Conservation (phyloP, 1,140 invertebrate genomes). For the Argopecten irradians region DNA sequence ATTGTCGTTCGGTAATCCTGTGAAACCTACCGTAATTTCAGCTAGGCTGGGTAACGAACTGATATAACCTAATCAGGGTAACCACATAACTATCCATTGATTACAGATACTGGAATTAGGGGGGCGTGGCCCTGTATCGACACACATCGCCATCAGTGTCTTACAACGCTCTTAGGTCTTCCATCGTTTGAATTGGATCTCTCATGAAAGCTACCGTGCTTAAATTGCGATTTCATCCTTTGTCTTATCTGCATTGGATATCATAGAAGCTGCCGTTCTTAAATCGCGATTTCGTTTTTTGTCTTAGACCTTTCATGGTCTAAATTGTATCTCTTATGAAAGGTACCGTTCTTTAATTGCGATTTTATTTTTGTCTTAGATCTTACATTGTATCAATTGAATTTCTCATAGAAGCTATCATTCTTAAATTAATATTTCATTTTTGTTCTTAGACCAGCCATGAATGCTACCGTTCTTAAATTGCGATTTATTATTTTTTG, state of each 20-base stretch:
- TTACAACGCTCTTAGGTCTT: background rate
- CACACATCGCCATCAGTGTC: background rate
- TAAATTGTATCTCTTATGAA: background rate
- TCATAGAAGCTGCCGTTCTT: background rate
- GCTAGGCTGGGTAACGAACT: background rate
- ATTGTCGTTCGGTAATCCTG: background rate
- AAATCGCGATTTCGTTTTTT: no score
- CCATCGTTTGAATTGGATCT: background rate
- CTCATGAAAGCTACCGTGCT: background rate
- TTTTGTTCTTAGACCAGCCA: background rate
- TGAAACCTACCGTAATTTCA: background rate
- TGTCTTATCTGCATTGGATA: background rate
- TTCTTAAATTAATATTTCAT: no score
- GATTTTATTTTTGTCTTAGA: background rate
- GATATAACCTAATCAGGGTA: background rate
- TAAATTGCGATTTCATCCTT: no score
- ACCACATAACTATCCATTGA: background rate
- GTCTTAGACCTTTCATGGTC: background rate
- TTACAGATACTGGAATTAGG: background rate
- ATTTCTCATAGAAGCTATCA: background rate
- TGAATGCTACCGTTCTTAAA: background rate
- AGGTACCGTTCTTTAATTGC: no score
- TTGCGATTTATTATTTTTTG: no score
- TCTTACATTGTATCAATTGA: background rate
- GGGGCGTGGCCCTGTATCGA: background rate